phyloP scores from a whole-genome alignment of 2,797 vertebrate genomes.

The Allobates femoralis region DNA sequence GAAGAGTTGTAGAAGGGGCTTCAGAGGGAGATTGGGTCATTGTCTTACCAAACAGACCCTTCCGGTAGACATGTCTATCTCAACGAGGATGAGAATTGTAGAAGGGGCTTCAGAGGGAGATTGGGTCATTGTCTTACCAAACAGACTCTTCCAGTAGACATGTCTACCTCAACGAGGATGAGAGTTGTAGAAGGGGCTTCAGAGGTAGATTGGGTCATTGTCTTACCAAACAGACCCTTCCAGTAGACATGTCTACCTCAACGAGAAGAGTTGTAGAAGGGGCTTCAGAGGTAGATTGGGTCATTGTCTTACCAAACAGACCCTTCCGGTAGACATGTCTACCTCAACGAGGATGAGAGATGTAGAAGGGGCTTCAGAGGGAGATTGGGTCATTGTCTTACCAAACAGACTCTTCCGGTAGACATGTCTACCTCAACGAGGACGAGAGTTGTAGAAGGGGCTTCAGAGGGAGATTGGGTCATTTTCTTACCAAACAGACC shows the following conservation, averaged over 20 bases:
- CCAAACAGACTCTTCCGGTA: background rate
- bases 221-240: background rate
- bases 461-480: background rate
- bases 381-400: background rate
- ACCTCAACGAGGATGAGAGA: conserved; percentile 49
- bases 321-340: conserved; percentile 37
- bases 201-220: background rate
- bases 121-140: background rate
- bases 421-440: conserved; percentile 56
- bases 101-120: background rate
- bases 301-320: background rate
- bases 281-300: background rate
- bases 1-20: conserved; percentile 4
- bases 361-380: background rate
- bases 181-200: background rate
- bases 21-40: background rate
- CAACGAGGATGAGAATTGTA: conserved; percentile 29
- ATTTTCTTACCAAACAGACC: background rate
- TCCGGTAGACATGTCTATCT: conserved; percentile 52
- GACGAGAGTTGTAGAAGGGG: background rate
- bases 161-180: conserved; percentile 57
- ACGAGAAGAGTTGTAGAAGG: conserved; percentile 14
- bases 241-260: conserved; percentile 55
- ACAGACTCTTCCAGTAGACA: conserved; percentile 15
- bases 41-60: background rate